Base-by-base conservation (phyloP, 2,113 vertebrate species). In the Callaeas wilsoni region DNA sequence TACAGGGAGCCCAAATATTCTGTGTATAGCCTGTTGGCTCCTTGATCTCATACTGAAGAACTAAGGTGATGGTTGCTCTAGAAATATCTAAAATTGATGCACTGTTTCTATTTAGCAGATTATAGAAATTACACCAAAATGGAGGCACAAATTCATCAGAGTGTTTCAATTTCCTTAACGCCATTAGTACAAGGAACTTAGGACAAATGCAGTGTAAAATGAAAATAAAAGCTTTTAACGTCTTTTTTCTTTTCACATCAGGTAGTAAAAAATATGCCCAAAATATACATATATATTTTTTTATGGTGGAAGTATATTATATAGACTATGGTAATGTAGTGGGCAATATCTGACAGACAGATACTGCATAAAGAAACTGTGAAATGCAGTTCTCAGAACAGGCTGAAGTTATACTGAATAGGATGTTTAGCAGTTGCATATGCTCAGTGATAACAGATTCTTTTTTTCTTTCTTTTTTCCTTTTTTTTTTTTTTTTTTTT, bases 281-380 rank as follows among this genome's bases (percentile, higher is more conserved):
- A 57, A 35, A n/a, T 12, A 49, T 14, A 53, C 16, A 41, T 26
- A 13, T 17, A n/a, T 33, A 6, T 80, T 64, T 57, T 62, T 92
- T 86, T 46, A 26, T 1, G 6, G 82, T 79, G 84, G 56, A 94
- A 84, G 52, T 94, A 75, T 95, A 84, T 95, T 92, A n/a, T 94
- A 57, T 74, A 94, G 63, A 94, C 74, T 96, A 55, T 82, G 93
- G 85, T 95, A 97, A 95, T 91, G 75, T 95, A 89, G 79, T 84
- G 96, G 94, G 96, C 96, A 97, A 91, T 96, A 95, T 95, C 84
- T 94, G 89, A 96, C 86, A 97, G 94, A 87, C 90, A 97, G 94
- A 82, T 91, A 95, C 93, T 75, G 88, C 42, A 84, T 67, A 94
- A 84, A 96, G 84, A 95, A 96, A 95, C 92, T 90, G 94, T 93